Base-by-base conservation (phyloP, 2,888 invertebrate genomes). In the Sarcophaga rosellei region DNA sequence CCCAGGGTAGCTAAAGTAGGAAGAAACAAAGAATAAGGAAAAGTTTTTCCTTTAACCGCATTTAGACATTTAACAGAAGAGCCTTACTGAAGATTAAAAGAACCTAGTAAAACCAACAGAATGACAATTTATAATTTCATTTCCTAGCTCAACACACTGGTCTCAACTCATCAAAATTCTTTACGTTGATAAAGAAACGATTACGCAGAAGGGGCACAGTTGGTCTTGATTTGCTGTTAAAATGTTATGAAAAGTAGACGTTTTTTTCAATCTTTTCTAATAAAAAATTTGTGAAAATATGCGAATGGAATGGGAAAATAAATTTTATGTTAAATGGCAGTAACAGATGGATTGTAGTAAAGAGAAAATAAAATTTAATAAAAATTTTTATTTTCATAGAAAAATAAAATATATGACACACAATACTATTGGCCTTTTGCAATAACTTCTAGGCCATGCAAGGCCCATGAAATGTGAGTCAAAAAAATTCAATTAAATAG, bases 1-100 rank as follows among this genome's bases (percentile, higher is more conserved):
- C 8, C 35, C 35, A 35, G 25, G 25, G 47, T 12, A 15, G 12
- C 47, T 47, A 53, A 12, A 53, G 12, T 45, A 45, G 11, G 47
- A 62, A 23, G 47, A 47, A 15, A 61, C 4, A 47, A 44, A 17
- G 21, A 12, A 63, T 15, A 63, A 63, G 8, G 23, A 20, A 45
- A 35, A 53, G 25, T 65, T 74, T 25, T 66, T 21, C 3, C 4
- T 68, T 74, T 69, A 68, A 81, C 53, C 62, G 44, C 75, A 75
- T 21, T 62, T 57, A 12, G 53, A 69, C 44, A 74, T 53, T 61
- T 62, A 61, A 74, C 61, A 69, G 59, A 59, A 44, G 4, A 53
- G 17, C 53, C 53, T 53, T 23, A 45, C 11, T 12, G 44, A 45
- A 61, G 12, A 23, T 6, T 20, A 57, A 1, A 1, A 61, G 35